A percentile compares a stretch with the other conserved stretches of the same genome.
phyloP scores from a whole-genome alignment of 2,797 vertebrate species.

The Anomalospiza imberbis region DNA sequence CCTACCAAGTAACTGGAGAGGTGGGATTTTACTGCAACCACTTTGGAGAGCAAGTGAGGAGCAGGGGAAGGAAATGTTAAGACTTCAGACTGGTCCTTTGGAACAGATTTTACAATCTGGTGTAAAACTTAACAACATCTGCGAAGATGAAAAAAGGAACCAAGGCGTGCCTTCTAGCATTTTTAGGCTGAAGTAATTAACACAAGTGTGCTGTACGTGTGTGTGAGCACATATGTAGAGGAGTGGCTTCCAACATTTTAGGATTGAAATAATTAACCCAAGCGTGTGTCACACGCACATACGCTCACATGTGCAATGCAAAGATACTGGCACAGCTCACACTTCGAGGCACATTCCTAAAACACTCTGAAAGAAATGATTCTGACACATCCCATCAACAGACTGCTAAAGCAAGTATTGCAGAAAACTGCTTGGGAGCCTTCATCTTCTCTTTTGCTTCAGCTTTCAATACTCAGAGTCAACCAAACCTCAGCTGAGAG shows the following conservation, averaged over 20 bases:
- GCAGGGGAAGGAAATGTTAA: neutral
- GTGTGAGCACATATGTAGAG: neutral
- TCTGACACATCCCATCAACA: neutral
- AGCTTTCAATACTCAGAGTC: neutral
- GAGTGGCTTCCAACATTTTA: neutral
- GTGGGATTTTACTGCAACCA: neutral
- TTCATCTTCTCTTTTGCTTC: neutral
- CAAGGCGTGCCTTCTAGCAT: neutral
- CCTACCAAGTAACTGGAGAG: neutral
- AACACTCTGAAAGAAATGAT: neutral
- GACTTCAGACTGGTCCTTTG: neutral
- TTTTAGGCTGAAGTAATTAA: constrained; percentile 20
- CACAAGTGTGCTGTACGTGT: neutral
- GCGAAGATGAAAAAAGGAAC: neutral
- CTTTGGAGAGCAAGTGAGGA: neutral
- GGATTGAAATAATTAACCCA: constrained; percentile 3
- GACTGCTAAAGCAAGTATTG: neutral
- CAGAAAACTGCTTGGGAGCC: neutral
- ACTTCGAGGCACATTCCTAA: neutral
- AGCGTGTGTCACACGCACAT: neutral
- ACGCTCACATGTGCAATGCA: neutral
- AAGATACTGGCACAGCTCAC: neutral
- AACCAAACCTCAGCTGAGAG: neutral
- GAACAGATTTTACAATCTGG: constrained; percentile 4
- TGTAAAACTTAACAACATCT: constrained; percentile 9